Base-by-base conservation (phyloP, 2,888 invertebrate species). In the Hyposoter didymator region DNA sequence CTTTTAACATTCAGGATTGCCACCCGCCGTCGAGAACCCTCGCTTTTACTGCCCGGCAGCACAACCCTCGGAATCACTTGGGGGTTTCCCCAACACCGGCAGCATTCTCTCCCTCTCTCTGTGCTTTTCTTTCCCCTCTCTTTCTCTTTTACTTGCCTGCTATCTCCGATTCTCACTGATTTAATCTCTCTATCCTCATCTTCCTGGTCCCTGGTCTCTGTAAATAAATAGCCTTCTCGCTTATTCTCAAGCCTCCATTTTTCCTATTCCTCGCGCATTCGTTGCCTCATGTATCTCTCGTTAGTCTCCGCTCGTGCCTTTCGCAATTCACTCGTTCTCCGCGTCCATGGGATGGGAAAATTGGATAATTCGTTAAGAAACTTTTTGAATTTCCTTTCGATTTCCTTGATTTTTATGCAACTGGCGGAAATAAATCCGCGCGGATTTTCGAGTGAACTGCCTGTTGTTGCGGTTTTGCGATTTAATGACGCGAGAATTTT, bases 1-100 rank as follows among this genome's bases (percentile, higher is more conserved):
- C 88, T 90, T 90, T 90, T 81, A 81, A 88, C 90, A 85, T 90
- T 87, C 87, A 85, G 89, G 88, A 90, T 87, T 84, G 85, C 87
- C 90, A 89, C 88, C 90, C 89, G 88, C 82, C 81, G 84, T 45
- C 59, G 66, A 81, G 76, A 64, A 86, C 85, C 85, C 85, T 86
- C 85, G 78, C 72, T 43, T 79, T 72, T 52, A 83, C 84, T 76
- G 86, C 83, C 87, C 87, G 70, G 67, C 87, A 82, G 80, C 52
- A 66, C 70, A 78, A 86, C 76, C 82, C 88, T 85, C 87, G 84
- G 85, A 89, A 88, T 88, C 87, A 87, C 86, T 89, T 78, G 78
- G 90, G 89, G 86, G 69, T 89, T 88, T 82, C 89, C 55, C 89
- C 88, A 79, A 47, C 80, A 67, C 59, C 74, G 78, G 75, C 84